Evolutionary conservation across 2,113 vertebrate species (phyloP).

Genomic region (Jaculus jaculus): DNA sequence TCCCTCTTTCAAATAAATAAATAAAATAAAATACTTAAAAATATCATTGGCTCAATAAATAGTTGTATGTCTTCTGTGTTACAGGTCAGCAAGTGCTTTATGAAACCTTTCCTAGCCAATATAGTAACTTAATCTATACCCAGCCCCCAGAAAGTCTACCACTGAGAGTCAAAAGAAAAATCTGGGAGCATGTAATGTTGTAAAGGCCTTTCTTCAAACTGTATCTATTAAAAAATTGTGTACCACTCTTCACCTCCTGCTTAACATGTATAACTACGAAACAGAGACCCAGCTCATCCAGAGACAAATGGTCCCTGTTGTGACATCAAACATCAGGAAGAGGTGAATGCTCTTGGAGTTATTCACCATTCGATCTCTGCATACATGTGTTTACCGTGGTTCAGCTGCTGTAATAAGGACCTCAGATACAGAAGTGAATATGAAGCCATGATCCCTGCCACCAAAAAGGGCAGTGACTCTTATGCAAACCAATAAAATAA

Average conservation of each 20-base stretch:
- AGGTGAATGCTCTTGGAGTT: neutral
- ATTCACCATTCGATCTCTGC: neutral
- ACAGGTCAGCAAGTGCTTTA: neutral
- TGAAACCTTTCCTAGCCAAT: neutral
- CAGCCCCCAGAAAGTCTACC: neutral
- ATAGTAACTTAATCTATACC: neutral
- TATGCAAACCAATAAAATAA: neutral
- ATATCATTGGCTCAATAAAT: neutral
- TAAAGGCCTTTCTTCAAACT: neutral
- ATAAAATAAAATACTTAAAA: too few relatives aligned
- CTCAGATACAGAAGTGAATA: neutral
- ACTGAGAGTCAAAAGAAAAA: neutral
- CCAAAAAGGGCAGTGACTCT: neutral
- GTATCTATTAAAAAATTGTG: neutral
- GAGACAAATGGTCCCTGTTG: neutral
- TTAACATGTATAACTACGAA: neutral
- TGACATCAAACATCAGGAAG: neutral
- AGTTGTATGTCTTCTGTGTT: constrained; percentile 7
- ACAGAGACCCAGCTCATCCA: neutral
- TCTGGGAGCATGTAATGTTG: neutral
- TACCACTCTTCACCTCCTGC: neutral
- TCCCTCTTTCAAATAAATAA: too few relatives aligned
- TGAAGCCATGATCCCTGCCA: neutral
- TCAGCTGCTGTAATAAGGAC: neutral
- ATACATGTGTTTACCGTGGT: neutral